Conservation (phyloP, 2,113 vertebrate species). For the Leucopternis melanops region DNA sequence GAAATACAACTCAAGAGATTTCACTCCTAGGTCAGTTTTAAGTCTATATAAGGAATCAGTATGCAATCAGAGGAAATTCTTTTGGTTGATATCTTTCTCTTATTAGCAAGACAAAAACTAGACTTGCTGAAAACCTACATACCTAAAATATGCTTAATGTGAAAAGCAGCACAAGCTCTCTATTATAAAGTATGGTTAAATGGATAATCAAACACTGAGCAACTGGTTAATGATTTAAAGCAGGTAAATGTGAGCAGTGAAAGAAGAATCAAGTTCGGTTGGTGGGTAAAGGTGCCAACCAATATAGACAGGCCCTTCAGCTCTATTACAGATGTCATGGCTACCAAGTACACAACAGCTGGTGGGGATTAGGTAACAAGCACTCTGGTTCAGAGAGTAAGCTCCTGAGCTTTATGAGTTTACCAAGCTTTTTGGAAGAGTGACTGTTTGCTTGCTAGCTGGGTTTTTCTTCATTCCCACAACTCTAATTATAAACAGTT, state of each 20-base stretch:
- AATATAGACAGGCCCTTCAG: constrained; percentile 38
- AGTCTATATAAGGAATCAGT: neutral
- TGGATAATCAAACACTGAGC: neutral
- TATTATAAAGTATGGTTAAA: constrained; percentile 8
- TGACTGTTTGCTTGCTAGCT: constrained; percentile 26
- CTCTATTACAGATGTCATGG: constrained; percentile 61
- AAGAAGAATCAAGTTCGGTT: constrained; percentile 32
- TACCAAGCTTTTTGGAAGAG: constrained; percentile 48
- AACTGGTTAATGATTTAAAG: constrained; percentile 46
- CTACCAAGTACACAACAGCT: constrained; percentile 63
- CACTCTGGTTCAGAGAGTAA: constrained; percentile 58
- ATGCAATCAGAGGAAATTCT: neutral
- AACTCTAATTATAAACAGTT: constrained; percentile 58
- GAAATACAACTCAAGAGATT: neutral
- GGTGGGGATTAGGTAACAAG: constrained; percentile 61
- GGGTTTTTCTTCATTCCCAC: constrained; percentile 20
- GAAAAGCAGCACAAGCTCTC: neutral
- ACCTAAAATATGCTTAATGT: neutral
- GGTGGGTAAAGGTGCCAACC: constrained; percentile 51
- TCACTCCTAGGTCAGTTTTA: neutral
- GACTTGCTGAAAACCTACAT: neutral
- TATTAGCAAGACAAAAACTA: neutral
- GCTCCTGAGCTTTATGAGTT: constrained; percentile 51
- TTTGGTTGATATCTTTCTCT: neutral
- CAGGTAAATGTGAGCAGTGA: constrained; percentile 35